Evolutionary conservation across 2,888 invertebrate species (phyloP).

Genomic region (Stenurella melanura): DNA sequence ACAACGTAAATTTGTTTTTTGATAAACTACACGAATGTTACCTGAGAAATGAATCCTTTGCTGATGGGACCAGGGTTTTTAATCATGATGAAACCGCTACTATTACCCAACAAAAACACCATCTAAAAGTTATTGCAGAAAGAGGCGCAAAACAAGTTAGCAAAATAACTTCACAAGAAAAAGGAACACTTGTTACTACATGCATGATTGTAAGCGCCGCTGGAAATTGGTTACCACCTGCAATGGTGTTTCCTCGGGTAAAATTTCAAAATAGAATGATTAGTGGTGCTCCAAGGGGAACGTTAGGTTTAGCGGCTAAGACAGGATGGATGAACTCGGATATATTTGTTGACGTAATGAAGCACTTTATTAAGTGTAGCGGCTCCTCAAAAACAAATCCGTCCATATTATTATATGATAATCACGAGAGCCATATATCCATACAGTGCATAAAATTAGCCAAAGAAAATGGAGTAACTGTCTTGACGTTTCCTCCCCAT

Average conservation of each 20-base stretch:
- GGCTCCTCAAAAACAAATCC: background rate
- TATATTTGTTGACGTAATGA: background rate
- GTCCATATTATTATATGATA: background rate
- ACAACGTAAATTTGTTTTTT: background rate
- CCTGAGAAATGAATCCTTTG: background rate
- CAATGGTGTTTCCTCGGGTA: slow-evolving; percentile 3
- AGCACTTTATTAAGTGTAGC: background rate
- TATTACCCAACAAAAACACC: background rate
- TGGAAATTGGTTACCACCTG: slow-evolving; percentile 17
- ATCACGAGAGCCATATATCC: background rate
- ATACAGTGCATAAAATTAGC: background rate
- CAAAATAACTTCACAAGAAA: slow-evolving; percentile 14
- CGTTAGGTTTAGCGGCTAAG: background rate
- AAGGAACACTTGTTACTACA: slow-evolving; percentile 1
- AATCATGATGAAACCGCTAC: slow-evolving; percentile 7
- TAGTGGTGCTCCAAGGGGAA: background rate
- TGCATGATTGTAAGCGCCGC: background rate
- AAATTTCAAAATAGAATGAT: slow-evolving; percentile 16
- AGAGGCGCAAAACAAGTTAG: background rate
- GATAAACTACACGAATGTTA: background rate
- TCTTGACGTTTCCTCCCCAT: too few relatives aligned
- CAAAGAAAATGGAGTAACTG: background rate
- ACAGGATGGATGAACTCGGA: slow-evolving; percentile 8
- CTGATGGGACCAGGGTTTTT: background rate
- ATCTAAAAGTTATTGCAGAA: background rate